Percentiles rank a stretch among this genome's conserved stretches.
phyloP scores from a whole-genome alignment of 2,113 vertebrate genomes.

The Perccottus glenii region DNA sequence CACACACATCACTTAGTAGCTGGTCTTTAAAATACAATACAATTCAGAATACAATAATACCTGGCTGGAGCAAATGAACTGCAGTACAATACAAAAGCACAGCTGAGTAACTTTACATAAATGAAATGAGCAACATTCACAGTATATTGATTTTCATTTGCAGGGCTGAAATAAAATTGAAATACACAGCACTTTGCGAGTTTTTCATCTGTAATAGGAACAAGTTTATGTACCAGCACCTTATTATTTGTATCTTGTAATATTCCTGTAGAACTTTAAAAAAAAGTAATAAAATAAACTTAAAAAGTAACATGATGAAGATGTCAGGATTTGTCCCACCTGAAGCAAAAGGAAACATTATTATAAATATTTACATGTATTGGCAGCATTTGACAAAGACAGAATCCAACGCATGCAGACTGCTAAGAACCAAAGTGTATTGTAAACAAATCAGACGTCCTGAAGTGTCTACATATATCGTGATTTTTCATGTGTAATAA shows the following conservation, averaged over 20 bases:
- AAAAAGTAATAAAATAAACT: neutral
- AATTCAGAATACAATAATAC: neutral
- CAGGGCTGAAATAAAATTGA: constrained; percentile 5
- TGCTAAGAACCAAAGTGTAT: too few relatives aligned
- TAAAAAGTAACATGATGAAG: neutral
- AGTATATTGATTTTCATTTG: constrained; percentile 9
- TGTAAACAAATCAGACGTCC: too few relatives aligned
- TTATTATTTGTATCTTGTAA: constrained; percentile 17
- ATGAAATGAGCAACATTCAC: constrained; percentile 1
- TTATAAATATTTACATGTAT: too few relatives aligned
- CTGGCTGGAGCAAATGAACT: neutral
- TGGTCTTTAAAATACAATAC: neutral
- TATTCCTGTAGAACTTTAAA: constrained; percentile 30
- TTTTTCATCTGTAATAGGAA: neutral
- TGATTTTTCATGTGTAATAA: too few relatives aligned
- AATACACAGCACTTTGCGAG: neutral
- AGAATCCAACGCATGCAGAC: too few relatives aligned
- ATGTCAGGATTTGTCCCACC: too few relatives aligned
- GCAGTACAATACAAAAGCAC: neutral
- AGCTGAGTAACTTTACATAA: neutral
- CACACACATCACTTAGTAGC: constrained; percentile 11
- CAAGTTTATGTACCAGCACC: constrained; percentile 10
- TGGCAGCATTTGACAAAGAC: too few relatives aligned
- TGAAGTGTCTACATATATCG: too few relatives aligned
- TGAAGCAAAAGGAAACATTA: too few relatives aligned